Base-by-base conservation (phyloP, 2,113 vertebrate species). In the Lagopus leucura region DNA sequence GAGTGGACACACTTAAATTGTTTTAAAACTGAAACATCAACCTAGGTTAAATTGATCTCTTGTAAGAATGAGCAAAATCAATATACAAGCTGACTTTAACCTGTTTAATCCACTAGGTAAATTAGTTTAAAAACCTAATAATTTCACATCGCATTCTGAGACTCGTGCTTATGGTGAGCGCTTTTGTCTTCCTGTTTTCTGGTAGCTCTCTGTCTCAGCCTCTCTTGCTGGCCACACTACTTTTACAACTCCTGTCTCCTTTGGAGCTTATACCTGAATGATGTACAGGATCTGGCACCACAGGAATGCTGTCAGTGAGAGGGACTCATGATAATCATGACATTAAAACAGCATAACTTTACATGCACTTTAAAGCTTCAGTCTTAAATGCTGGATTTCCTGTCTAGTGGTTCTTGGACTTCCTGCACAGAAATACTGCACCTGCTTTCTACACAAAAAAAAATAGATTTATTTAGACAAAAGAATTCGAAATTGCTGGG, bases 51-150 rank as follows among this genome's bases (percentile, higher is more conserved):
- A 83, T 43, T 86, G 82, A 71, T 92, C 94, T 45, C 61, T 89
- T 66, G 43, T 54, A 88, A 78, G 86, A 93, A 90, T 88, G 83
- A 57, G 20, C 20, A 74, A 92, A 92, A 96, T 94, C 90, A 94
- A 96, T 96, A 69, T 47, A 86, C 81, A 60, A 75, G 69, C 47
- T 70, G 84, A 94, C 88, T 94, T 90, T 88, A 94, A 96, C 70
- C 38, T 57, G 32, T 78, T 96, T 90, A 92, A 75, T 57, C 27
- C 69, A 83, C 88, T 88, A 77, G 77, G 86, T 67, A 96, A 88
- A 90, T 91, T 86, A 82, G 12, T 54, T 90, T 60, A 60, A 92
- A 94, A 92, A 64, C 4, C 38, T 86, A 75, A 86, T 83, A 90
- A 86, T 92, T 90, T 75, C 81, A 4, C 52, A 64, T 13, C 52